These are phyloP conservation scores for Drosophila buzzatii DNA, from an alignment of 2,888 invertebrate genomes.

Conservation along the genomic window DNA sequence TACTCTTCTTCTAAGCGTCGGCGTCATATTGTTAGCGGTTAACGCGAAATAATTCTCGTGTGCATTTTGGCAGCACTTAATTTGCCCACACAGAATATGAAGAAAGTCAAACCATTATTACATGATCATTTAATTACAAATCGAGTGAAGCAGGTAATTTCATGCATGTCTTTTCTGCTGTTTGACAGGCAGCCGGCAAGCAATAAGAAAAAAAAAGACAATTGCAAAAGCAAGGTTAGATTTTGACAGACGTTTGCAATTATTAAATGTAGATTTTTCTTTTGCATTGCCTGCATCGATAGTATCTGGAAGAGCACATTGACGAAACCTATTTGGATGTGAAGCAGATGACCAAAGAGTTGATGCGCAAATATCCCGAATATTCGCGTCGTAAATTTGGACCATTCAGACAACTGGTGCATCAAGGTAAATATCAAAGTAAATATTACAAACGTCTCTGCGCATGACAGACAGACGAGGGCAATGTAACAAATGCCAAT, in stretches of 20 bases:
- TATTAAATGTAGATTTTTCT: slow-evolving; percentile 18
- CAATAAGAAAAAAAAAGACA: slow-evolving; percentile 31
- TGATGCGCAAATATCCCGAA: slow-evolving; percentile 91
- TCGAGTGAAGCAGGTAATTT: slow-evolving; percentile 87
- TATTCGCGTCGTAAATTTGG: slow-evolving; percentile 92
- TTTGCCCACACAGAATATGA: slow-evolving; percentile 71
- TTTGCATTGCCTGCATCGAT: not conserved
- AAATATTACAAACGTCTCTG: slow-evolving; percentile 32
- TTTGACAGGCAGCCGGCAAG: slow-evolving; percentile 48
- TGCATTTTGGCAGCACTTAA: slow-evolving; percentile 19
- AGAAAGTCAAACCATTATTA: slow-evolving; percentile 80
- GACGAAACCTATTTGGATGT: slow-evolving; percentile 93
- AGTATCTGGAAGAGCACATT: slow-evolving; percentile 92
- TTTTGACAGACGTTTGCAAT: slow-evolving; percentile 23
- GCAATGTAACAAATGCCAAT: slow-evolving; percentile 15
- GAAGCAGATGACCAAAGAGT: slow-evolving; percentile 92
- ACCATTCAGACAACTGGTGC: slow-evolving; percentile 92
- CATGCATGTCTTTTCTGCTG: not conserved
- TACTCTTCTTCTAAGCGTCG: slow-evolving; percentile 42
- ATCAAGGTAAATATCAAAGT: slow-evolving; percentile 85
- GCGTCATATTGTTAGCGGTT: slow-evolving; percentile 63
- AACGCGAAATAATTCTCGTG: slow-evolving; percentile 47
- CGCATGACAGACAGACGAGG: slow-evolving; percentile 30
- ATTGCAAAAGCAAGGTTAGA: slow-evolving; percentile 63
- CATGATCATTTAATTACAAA: slow-evolving; percentile 87